Base-by-base conservation (phyloP, 2,888 invertebrate species). In the Bellardia pandia region DNA sequence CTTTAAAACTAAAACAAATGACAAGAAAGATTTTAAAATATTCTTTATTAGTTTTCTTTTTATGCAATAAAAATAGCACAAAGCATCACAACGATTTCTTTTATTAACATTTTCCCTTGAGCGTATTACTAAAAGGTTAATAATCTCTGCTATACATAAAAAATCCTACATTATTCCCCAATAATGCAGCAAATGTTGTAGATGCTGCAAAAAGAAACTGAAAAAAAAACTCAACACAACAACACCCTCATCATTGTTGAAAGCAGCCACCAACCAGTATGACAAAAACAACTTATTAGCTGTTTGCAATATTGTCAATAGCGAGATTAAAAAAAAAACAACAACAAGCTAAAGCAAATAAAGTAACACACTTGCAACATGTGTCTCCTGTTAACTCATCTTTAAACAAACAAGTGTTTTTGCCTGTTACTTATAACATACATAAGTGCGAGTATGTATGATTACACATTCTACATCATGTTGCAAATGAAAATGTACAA, bases 321-420 rank as follows among this genome's bases (percentile, higher is more conserved):
- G 42, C n/a, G 14, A n/a, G 33, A 71, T 8, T 14, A 16, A 78
- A 78, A 69, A 58, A 11, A 60, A 33, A 8, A 60, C 7, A 14
- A 14, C 13, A 7, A 33, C 2, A 14, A 33, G 14, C 23, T 68
- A 23, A 74, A 66, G 16, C 9, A 40, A 53, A 53, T 9, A 40
- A 71, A 68, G 3, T 37, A 37, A 37, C 51, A 68, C 33, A 64
- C 42, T 64, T 64, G 78, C 83, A 86, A 86, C 68, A 79, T 83
- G 79, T 86, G 79, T 71, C 75, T 64, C 40, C 40, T 75, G 48
- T 69, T 69, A 69, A 69, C 74, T 82, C 60, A 40, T 71, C 64
- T 56, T 66, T 56, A 48, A 23, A 48, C 14, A 62, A 83, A 71
- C 78, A 86, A 86, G 42, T 86, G 42, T 68, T 58, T 62, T 82